These are phyloP conservation scores for Gastrophysa polygoni DNA, from an alignment of 2,888 invertebrate genomes.

Conservation along the genomic window DNA sequence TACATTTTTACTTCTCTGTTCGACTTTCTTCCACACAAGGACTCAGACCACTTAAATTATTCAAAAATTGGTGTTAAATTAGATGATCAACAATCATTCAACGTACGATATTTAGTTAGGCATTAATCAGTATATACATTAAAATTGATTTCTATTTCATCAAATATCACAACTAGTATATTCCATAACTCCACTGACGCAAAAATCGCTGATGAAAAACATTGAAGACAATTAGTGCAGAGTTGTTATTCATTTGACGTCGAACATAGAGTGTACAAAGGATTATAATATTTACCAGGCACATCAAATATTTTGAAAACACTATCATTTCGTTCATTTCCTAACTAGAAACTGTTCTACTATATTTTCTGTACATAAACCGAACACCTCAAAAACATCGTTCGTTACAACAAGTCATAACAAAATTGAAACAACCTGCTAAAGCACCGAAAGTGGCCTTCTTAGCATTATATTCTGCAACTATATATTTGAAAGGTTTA, in stretches of 20 bases:
- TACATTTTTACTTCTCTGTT: too few species aligned
- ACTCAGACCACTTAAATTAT: not conserved
- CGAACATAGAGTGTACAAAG: slow-evolving; percentile 50
- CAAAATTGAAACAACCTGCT: not conserved
- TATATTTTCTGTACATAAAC: slow-evolving; percentile 19
- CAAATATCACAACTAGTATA: slow-evolving; percentile 54
- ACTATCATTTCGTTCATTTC: slow-evolving; percentile 23
- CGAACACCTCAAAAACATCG: not conserved
- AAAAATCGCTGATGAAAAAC: slow-evolving; percentile 46
- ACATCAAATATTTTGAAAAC: slow-evolving; percentile 47
- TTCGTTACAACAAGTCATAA: not conserved
- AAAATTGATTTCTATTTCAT: slow-evolving; percentile 45
- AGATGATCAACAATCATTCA: too few species aligned
- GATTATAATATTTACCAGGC: slow-evolving; percentile 51
- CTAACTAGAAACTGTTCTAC: slow-evolving; percentile 15
- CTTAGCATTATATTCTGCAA: too few species aligned
- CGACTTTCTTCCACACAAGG: too few species aligned
- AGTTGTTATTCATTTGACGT: slow-evolving; percentile 43
- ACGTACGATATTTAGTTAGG: slow-evolving; percentile 34
- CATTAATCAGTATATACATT: slow-evolving; percentile 43
- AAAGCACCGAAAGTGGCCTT: too few species aligned
- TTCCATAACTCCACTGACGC: slow-evolving; percentile 52
- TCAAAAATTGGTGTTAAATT: slow-evolving; percentile 11
- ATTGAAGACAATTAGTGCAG: slow-evolving; percentile 46
- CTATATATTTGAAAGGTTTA: too few species aligned